Base-by-base conservation (phyloP, 1,140 invertebrate species). In the Caerostris darwini region DNA sequence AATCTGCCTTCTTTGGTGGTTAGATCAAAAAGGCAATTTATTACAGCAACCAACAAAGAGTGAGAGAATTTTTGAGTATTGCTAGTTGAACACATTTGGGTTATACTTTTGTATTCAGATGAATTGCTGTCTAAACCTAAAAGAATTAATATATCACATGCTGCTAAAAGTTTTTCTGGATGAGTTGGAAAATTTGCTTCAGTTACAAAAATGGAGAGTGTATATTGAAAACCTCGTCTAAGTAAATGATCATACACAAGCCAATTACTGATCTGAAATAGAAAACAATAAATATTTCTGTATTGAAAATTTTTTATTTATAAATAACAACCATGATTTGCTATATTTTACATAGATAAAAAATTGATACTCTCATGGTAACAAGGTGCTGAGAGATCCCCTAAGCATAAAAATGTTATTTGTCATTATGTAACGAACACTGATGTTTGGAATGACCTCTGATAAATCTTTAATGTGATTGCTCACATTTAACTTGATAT, bases 161-260 rank as follows among this genome's bases (percentile, higher is more conserved):
- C 88, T 54, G 87, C 61, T 64, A 94, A 58, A 7, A 94, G 59
- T 53, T 94, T 90, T 53, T 94, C 88, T 6, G 87, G 93, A 83
- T 90, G n/a, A 57, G 93, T 7, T 1, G 81, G 59, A 71, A 71
- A 71, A 34, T 90, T 83, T 56, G 93, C 86, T 85, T 94, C 93
- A 71, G 50, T 90, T 1, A 85, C 88, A 58, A 94, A 94, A 12
- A 85, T 94, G 5, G 93, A 94, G 5, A 94, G 58, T 53, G 93
- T 17, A 59, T 94, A 94, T 50, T 94, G 87, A 54, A 19, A 69
- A 8, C 81, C 93, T 58, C 83, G 93, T 56, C 87, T 61, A 58
- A 58, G 50, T 50, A 94, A 19, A 50, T 94, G 93, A 14, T 94
- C 93, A 90, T 90, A 94, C 14, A 94, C 71, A 67, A 94, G 93